Conservation (phyloP, 1,140 invertebrate species). For the Megalonaias nervosa region DNA sequence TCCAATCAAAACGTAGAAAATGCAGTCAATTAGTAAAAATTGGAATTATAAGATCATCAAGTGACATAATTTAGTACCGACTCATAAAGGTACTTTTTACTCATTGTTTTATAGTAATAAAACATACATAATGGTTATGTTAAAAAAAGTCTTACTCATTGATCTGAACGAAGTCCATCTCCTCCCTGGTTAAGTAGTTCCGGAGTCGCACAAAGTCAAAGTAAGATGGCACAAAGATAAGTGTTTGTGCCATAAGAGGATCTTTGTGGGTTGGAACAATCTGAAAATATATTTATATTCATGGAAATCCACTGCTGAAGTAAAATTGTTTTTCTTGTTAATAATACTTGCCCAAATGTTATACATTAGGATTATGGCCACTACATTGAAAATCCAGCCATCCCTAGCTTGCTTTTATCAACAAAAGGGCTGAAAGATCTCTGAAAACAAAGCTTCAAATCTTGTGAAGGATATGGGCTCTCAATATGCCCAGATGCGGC, state of each 20-base stretch:
- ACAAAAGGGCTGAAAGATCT: not conserved
- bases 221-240: slow-evolving; percentile 95
- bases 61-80: not conserved
- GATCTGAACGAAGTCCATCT: slow-evolving; percentile 82
- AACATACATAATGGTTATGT: not conserved
- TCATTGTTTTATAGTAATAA: not conserved
- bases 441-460: too few species aligned
- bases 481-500: not conserved
- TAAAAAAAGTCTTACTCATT: slow-evolving; percentile 64
- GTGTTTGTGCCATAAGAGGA: slow-evolving; percentile 85
- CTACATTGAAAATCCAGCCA: too few species aligned
- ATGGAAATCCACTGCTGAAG: not conserved
- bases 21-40: too few species aligned
- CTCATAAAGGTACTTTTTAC: not conserved
- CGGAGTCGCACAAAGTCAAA: slow-evolving; percentile 94
- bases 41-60: not conserved
- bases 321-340: not conserved
- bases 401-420: too few species aligned
- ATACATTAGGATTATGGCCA: too few species aligned
- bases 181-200: slow-evolving; percentile 93
- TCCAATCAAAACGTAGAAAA: too few species aligned
- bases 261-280: slow-evolving; percentile 88
- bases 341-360: too few species aligned
- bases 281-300: slow-evolving; percentile 45
- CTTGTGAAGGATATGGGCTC: not conserved